Conservation (phyloP, 2,113 vertebrate genomes). For the Chloropsis hardwickii region DNA sequence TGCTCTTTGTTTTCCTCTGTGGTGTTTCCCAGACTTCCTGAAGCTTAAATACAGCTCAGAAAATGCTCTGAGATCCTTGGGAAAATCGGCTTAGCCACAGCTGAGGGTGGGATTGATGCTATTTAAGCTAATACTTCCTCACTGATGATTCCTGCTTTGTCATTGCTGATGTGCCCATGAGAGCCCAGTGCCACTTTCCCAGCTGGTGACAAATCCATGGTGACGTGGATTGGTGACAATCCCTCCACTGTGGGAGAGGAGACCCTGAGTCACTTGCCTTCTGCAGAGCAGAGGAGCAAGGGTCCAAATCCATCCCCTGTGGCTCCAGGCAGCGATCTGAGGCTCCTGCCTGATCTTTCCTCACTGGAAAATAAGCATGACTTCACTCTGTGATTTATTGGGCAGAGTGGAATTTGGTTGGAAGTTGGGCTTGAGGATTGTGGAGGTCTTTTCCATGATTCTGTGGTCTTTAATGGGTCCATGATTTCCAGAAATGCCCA, state of each 20-base stretch:
- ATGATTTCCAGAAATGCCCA: neutral
- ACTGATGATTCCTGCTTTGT: neutral
- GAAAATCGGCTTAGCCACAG: conserved; percentile 10
- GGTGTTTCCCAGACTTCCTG: neutral
- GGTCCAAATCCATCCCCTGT: neutral
- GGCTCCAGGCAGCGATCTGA: neutral
- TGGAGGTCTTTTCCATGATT: neutral
- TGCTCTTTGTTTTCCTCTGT: neutral
- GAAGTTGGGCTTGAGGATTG: neutral
- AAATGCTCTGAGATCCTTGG: neutral
- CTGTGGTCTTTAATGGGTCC: neutral
- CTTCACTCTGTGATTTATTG: neutral
- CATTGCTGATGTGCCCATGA: neutral
- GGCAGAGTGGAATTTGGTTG: neutral
- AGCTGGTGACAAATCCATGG: neutral
- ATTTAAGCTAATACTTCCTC: neutral
- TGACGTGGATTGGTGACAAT: neutral
- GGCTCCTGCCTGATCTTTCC: neutral
- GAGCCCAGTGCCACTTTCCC: neutral
- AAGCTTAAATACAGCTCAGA: neutral
- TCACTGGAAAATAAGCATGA: neutral
- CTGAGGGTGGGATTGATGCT: neutral
- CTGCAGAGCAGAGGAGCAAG: neutral
- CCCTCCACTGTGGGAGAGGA: neutral
- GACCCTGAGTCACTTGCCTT: neutral